These are phyloP conservation scores for Tipula helvola DNA, from an alignment of 2,888 invertebrate species.

Conservation along the genomic window DNA sequence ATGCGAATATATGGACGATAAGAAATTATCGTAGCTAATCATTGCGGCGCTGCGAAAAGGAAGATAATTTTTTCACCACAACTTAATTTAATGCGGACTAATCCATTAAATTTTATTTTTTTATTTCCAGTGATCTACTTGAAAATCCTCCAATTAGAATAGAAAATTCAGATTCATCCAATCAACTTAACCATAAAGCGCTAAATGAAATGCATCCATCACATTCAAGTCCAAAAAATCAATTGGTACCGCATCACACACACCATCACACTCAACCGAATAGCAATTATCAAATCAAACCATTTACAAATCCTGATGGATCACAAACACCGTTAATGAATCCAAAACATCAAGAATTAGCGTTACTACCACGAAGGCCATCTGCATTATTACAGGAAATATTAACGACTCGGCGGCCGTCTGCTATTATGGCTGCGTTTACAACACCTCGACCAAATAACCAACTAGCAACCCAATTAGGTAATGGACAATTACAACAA, in stretches of 20 bases:
- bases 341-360: background rate
- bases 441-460: constrained; percentile 48
- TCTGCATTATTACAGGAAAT: constrained; percentile 34
- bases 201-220: background rate
- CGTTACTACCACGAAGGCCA: constrained; percentile 23
- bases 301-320: background rate
- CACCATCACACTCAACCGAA: background rate
- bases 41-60: background rate
- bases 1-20: background rate
- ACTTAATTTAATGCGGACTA: background rate
- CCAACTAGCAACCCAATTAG: constrained; percentile 19
- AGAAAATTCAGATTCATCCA: background rate
- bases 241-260: background rate
- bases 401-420: constrained; percentile 40
- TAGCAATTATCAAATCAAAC: background rate
- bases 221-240: background rate
- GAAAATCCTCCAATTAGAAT: background rate
- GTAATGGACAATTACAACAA: background rate
- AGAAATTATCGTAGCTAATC: background rate
- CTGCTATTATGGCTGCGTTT: constrained; percentile 49
- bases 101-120: background rate
- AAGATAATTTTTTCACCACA: too few species aligned
- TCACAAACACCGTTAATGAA: background rate
- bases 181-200: background rate
- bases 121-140: background rate